These are phyloP conservation scores for Mythimna albipuncta DNA, from an alignment of 2,888 invertebrate genomes.

Conservation along the genomic window DNA sequence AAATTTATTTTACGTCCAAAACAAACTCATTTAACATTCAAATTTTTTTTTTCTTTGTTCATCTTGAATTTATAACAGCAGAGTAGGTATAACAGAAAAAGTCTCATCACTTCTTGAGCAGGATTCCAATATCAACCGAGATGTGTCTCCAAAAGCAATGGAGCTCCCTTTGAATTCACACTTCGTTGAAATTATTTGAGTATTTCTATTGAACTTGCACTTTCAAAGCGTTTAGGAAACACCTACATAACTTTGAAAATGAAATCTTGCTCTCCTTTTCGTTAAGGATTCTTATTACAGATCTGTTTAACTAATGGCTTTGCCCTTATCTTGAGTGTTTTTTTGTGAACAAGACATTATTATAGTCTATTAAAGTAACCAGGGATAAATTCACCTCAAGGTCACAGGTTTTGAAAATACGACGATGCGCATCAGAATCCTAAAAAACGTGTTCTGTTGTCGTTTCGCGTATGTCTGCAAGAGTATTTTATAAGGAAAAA, in stretches of 20 bases:
- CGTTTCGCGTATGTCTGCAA: no score
- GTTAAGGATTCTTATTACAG: not conserved
- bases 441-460: no score
- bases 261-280: not conserved
- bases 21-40: not conserved
- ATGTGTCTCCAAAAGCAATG: conserved; percentile 22
- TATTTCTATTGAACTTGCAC: conserved; percentile 19
- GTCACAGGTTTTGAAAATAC: no score
- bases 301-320: not conserved
- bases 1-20: not conserved
- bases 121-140: conserved; percentile 16
- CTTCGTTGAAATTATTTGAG: conserved; percentile 30
- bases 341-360: no score
- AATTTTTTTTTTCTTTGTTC: not conserved
- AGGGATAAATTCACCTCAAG: no score
- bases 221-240: conserved; percentile 14
- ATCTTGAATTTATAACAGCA: not conserved
- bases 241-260: conserved; percentile 9
- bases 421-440: no score
- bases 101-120: not conserved
- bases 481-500: no score
- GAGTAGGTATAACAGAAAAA: not conserved
- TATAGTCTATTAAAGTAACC: no score
- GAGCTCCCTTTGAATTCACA: conserved; percentile 54
- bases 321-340: no score